A percentile compares a stretch with the other conserved stretches of the same genome.
These are phyloP conservation scores for Hesperia comma DNA, from an alignment of 2,888 invertebrate genomes.

Conservation along the genomic window DNA sequence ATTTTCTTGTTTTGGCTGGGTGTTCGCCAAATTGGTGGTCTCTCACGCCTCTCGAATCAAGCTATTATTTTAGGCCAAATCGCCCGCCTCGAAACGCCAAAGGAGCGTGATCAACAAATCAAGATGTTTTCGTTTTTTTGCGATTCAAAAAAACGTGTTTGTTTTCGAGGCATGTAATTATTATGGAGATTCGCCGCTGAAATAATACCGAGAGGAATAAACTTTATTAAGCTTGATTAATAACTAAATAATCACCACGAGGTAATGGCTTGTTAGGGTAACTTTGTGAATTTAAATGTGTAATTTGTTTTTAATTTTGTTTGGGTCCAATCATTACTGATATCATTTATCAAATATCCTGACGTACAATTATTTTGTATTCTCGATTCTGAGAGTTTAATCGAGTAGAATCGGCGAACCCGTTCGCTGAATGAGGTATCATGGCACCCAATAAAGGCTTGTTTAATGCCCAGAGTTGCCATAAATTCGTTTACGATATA, in stretches of 20 bases:
- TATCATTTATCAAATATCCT: conserved; percentile 20
- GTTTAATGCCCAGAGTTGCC: conserved; percentile 30
- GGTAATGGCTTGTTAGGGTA: conserved; percentile 46
- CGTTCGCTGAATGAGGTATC: conserved; percentile 11
- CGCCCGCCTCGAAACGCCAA: conserved; percentile 62
- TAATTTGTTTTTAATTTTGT: conserved; percentile 24
- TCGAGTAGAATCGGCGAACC: conserved; percentile 9
- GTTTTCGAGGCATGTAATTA: conserved; percentile 79
- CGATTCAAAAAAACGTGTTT: conserved; percentile 70
- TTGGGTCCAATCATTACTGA: conserved; percentile 9
- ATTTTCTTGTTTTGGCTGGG: conserved; percentile 61
- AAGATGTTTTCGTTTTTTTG: conserved; percentile 58
- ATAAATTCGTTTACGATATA: conserved; percentile 46
- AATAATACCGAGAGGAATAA: conserved; percentile 59
- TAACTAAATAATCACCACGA: conserved; percentile 51
- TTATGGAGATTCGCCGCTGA: conserved; percentile 67
- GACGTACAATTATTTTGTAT: conserved; percentile 1
- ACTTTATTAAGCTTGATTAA: conserved; percentile 64
- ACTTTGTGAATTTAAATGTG: conserved; percentile 25
- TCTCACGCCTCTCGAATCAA: conserved; percentile 75
- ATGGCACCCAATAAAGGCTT: conserved; percentile 25
- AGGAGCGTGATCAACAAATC: conserved; percentile 78
- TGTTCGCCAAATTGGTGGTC: conserved; percentile 78
- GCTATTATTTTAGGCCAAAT: conserved; percentile 75
- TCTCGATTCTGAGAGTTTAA: neutral